Conservation (phyloP, 2,797 vertebrate species). For the Lepus townsendii region DNA sequence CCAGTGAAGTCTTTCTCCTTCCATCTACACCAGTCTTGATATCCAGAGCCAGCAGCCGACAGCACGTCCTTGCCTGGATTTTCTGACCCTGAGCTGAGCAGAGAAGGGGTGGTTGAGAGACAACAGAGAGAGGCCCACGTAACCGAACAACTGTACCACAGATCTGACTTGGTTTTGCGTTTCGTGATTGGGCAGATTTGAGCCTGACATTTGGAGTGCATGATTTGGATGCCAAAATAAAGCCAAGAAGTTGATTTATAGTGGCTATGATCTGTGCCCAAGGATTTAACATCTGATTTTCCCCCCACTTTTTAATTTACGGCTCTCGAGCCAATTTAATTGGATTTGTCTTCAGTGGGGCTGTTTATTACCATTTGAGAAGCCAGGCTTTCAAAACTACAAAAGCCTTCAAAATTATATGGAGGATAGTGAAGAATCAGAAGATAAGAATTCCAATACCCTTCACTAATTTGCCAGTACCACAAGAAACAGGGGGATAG, state of each 20-base stretch:
- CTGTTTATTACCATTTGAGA: constrained; percentile 62
- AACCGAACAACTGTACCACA: not conserved
- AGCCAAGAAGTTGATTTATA: constrained; percentile 62
- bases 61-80: not conserved
- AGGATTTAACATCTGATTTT: constrained; percentile 39
- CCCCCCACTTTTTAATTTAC: not conserved
- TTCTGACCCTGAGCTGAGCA: not conserved
- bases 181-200: not conserved
- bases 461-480: constrained; percentile 43
- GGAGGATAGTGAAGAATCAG: not conserved
- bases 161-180: constrained; percentile 36
- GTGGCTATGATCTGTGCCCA: not conserved
- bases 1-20: not conserved
- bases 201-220: not conserved
- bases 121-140: rapidly evolving
- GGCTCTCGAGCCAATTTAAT: constrained; percentile 30
- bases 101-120: not conserved
- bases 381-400: constrained; percentile 57
- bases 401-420: constrained; percentile 49
- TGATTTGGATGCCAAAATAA: constrained; percentile 24
- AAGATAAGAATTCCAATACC: constrained; percentile 35
- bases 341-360: constrained; percentile 65
- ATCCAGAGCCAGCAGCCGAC: not conserved
- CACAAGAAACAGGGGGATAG: not conserved
- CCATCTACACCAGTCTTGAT: not conserved